These are phyloP conservation scores for Aphaenogaster rudis DNA, from an alignment of 1,140 invertebrate genomes.

Conservation along the genomic window DNA sequence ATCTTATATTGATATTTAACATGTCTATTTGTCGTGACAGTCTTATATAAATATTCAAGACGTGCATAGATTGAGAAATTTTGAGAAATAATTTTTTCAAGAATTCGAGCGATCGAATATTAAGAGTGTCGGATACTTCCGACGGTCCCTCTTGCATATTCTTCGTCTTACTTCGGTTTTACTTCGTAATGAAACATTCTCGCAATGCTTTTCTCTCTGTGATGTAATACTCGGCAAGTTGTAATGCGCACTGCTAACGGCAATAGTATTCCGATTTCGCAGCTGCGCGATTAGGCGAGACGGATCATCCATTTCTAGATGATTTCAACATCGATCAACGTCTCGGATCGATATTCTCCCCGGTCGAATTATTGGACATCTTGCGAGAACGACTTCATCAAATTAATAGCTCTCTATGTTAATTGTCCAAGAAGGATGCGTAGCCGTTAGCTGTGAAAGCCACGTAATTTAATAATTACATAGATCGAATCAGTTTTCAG, in stretches of 20 bases:
- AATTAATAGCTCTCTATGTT: slow-evolving; percentile 38
- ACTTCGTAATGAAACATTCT: slow-evolving; percentile 8
- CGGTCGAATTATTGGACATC: neutral
- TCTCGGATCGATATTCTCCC: slow-evolving; percentile 22
- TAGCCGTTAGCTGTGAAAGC: slow-evolving; percentile 40
- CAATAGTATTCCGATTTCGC: slow-evolving; percentile 70
- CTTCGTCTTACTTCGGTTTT: slow-evolving; percentile 2
- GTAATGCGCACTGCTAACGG: slow-evolving; percentile 23
- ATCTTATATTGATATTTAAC: neutral
- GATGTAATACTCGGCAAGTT: slow-evolving; percentile 37
- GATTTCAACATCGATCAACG: slow-evolving; percentile 26
- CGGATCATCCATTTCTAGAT: slow-evolving; percentile 54
- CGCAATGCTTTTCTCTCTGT: slow-evolving; percentile 7
- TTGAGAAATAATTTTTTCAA: neutral
- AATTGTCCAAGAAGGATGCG: slow-evolving; percentile 38
- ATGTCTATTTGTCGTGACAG: neutral
- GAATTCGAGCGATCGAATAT: neutral
- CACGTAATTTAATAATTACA: slow-evolving; percentile 51
- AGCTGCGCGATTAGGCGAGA: slow-evolving; percentile 69
- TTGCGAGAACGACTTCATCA: slow-evolving; percentile 1
- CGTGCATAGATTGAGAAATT: neutral
- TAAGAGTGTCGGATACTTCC: too few species aligned
- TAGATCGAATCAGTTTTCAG: slow-evolving; percentile 56
- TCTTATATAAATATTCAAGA: neutral
- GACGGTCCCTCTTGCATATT: neutral